Base-by-base conservation (phyloP, 2,888 invertebrate genomes). In the Cephalotes varians region DNA sequence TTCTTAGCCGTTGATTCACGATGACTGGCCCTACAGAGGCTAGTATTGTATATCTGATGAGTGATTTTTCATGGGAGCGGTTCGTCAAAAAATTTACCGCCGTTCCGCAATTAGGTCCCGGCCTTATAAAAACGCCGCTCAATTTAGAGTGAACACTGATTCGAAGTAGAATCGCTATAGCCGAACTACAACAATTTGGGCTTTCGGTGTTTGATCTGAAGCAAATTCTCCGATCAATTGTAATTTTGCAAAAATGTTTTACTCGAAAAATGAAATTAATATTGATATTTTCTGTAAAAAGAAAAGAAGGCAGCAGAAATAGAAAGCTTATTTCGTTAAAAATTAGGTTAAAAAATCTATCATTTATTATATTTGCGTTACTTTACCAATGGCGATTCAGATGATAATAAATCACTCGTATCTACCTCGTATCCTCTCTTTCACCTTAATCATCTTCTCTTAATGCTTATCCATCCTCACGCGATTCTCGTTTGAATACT, bases 11-110 rank as follows among this genome's bases (percentile, higher is more conserved):
- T 88, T 89, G 85, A 86, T 84, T 88, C 86, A 84, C 80, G 88
- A 87, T 90, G 89, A 88, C 90, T 87, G 85, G 88, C 76, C 74
- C 77, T 81, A 88, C 88, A 88, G 87, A 88, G 87, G 82, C 77
- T 77, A 77, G 87, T 88, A 88, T 88, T 88, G 88, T 88, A 84
- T 81, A 64, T 76, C 86, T 77, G 25, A 81, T 67, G 80, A 88
- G 89, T 87, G 85, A 88, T 88, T 88, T 84, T 88, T 88, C 89
- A 87, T 84, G 85, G 89, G 85, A 87, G 87, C 72, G 84, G 73
- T 80, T 31, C 76, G 40, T 64, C 83, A 77, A 84, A 86, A 88
- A 88, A 86, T 88, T 21, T 49, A 74, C 49, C 49, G 74, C 49
- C 69, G 77, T 79, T 79, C 77, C 77, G 77, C 77, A 69, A 79